Conservation (phyloP, 2,113 vertebrate genomes). For the Phainopepla nitens region DNA sequence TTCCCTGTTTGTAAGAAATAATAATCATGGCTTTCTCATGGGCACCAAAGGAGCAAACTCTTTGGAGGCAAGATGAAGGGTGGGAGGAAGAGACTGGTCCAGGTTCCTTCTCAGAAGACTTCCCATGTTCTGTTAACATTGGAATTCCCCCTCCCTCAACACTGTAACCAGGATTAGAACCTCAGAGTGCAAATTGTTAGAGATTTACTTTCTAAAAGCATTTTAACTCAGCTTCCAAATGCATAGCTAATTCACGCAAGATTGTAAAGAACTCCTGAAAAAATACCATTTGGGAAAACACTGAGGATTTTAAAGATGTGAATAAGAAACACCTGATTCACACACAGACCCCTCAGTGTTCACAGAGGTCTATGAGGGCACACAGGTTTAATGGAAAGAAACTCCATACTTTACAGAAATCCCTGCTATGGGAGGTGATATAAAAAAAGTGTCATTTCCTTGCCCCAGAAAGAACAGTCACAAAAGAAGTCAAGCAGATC, state of each 20-base stretch:
- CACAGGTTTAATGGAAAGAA: neutral
- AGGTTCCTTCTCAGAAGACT: neutral
- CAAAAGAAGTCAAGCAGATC: neutral
- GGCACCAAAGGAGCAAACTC: neutral
- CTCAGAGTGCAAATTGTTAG: neutral
- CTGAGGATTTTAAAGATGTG: neutral
- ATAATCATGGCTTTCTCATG: neutral
- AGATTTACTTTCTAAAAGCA: neutral
- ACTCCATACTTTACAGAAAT: neutral
- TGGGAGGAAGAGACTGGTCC: neutral
- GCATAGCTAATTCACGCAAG: neutral
- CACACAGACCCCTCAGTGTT: neutral
- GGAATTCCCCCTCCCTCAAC: neutral
- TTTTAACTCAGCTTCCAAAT: neutral
- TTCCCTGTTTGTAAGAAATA: neutral
- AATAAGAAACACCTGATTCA: neutral
- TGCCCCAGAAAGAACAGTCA: neutral
- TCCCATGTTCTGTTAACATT: neutral
- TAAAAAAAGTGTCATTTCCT: neutral
- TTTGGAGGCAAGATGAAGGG: neutral
- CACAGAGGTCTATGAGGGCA: neutral
- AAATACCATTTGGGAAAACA: neutral
- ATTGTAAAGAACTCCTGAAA: neutral
- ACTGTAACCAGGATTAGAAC: neutral
- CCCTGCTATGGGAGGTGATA: neutral